Evolutionary conservation across 2,888 invertebrate genomes (phyloP), one percentile per base, ranked within the genome.

Genomic region (Eurytoma californica): DNA sequence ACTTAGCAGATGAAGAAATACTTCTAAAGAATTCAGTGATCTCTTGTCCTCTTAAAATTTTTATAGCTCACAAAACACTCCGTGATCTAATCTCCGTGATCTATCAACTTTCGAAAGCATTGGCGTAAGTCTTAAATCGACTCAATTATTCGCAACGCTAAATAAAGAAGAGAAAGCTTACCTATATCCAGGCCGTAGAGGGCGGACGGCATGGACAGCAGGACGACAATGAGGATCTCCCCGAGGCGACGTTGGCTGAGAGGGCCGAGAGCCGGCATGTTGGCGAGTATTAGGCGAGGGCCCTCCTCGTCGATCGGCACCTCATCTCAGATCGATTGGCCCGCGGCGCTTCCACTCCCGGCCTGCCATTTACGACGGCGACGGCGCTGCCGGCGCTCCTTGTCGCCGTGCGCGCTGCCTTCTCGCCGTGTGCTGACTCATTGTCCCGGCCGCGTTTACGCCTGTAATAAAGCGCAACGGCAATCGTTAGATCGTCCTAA

Each of bases 211-310:
- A 85, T 79, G 77, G 83, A 85, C 83, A 87, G 83, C 66, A 89
- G 84, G 69, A 86, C 82, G 79, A 88, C 83, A 83, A 88, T 83
- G 70, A 88, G 84, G 79, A 88, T 83, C 83, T 85, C 83, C 79
- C 85, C 85, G 82, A 86, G 85, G 82, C 86, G 85, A 82, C 82
- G 84, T 83, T 84, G 81, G 77, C 80, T 84, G 84, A 82, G 80
- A 82, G 84, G 83, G 82, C 84, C 84, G 84, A 84, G 85, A 83
- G 84, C 84, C 84, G 87, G 86, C 89, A 89, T 89, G 86, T 87
- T 89, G 86, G 85, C 84, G 85, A 84, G 83, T 85, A 85, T 85
- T 86, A 85, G 85, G 61, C 58, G 60, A n/a, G 30, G 20, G 49
- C 69, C 78, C 82, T 82, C 83, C 80, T 82, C 82, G 80, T 84